Conservation (phyloP, 2,888 invertebrate species). For the Drosophila lutescens region DNA sequence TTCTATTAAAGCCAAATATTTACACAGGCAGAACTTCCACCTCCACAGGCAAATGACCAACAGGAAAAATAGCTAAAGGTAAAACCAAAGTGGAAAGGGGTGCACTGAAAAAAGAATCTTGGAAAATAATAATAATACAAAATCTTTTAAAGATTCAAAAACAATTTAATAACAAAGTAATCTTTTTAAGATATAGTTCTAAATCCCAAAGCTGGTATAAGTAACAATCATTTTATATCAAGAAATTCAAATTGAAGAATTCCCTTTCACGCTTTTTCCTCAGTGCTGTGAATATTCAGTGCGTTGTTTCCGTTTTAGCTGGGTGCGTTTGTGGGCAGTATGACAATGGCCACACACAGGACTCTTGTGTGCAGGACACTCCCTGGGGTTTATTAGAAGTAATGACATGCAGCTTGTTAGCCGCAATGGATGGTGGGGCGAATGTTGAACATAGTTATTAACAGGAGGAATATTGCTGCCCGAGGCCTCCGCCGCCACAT, state of each 20-base stretch:
- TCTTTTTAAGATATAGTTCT: too few relatives aligned
- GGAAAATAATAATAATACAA: not conserved
- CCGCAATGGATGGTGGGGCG: conserved; percentile 15
- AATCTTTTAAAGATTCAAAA: too few relatives aligned
- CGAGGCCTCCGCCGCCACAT: conserved; percentile 23
- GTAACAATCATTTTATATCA: too few relatives aligned
- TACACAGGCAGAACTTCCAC: conserved; percentile 51
- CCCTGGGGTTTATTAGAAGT: conserved; percentile 69
- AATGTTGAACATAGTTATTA: conserved; percentile 37
- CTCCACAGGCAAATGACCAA: conserved; percentile 44
- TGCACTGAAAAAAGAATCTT: conserved; percentile 7
- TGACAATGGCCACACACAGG: conserved; percentile 38
- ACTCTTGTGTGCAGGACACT: conserved; percentile 30
- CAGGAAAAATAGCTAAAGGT: conserved; percentile 28
- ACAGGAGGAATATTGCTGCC: conserved; percentile 40
- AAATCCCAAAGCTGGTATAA: too few relatives aligned
- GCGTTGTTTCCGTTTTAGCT: conserved; percentile 32
- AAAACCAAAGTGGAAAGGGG: conserved; percentile 1
- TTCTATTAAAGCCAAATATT: conserved; percentile 79
- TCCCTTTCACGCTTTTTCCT: not conserved
- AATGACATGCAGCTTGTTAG: conserved; percentile 65
- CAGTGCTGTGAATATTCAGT: conserved; percentile 20
- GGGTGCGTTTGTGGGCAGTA: conserved; percentile 29
- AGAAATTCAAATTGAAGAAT: too few relatives aligned
- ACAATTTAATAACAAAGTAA: too few relatives aligned